These are phyloP conservation scores for Agriopis marginaria DNA, from an alignment of 2,888 invertebrate genomes.

Conservation along the genomic window DNA sequence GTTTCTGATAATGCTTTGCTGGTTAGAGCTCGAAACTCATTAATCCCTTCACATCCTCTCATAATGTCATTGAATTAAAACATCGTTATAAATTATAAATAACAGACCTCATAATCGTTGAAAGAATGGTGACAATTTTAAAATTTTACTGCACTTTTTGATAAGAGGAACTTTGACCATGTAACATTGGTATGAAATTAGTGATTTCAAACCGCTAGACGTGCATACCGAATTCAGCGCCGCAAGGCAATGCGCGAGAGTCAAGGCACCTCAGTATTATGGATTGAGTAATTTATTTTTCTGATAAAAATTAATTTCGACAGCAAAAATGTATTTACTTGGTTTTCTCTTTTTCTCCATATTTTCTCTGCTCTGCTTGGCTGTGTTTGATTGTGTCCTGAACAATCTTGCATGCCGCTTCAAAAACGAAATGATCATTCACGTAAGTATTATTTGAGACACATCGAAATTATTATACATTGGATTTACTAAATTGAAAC, in stretches of 20 bases:
- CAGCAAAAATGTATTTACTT: slow-evolving; percentile 89
- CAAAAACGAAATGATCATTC: slow-evolving; percentile 90
- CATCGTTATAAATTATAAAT: slow-evolving; percentile 13
- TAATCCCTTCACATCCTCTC: slow-evolving; percentile 21
- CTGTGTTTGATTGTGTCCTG: slow-evolving; percentile 93
- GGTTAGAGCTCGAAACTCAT: slow-evolving; percentile 27
- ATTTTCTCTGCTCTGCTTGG: slow-evolving; percentile 94
- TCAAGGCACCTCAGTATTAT: slow-evolving; percentile 80
- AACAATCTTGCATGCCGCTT: slow-evolving; percentile 92
- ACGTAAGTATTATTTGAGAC: slow-evolving; percentile 91
- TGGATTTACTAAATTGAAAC: slow-evolving; percentile 50
- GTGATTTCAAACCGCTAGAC: slow-evolving; percentile 38
- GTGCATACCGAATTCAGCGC: slow-evolving; percentile 36
- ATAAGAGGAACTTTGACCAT: slow-evolving; percentile 78
- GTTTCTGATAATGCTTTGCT: slow-evolving; percentile 20
- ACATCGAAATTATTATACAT: slow-evolving; percentile 72
- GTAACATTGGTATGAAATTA: slow-evolving; percentile 43
- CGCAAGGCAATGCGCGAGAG: slow-evolving; percentile 51
- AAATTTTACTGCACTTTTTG: slow-evolving; percentile 83
- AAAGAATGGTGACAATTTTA: slow-evolving; percentile 73
- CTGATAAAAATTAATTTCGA: slow-evolving; percentile 81
- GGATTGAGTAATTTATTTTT: slow-evolving; percentile 83
- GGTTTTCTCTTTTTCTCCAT: slow-evolving; percentile 92
- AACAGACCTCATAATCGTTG: slow-evolving; percentile 57
- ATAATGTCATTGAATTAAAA: slow-evolving; percentile 12